phyloP scores from a whole-genome alignment of 2,888 invertebrate genomes.

The Drosophila aldrichi region DNA sequence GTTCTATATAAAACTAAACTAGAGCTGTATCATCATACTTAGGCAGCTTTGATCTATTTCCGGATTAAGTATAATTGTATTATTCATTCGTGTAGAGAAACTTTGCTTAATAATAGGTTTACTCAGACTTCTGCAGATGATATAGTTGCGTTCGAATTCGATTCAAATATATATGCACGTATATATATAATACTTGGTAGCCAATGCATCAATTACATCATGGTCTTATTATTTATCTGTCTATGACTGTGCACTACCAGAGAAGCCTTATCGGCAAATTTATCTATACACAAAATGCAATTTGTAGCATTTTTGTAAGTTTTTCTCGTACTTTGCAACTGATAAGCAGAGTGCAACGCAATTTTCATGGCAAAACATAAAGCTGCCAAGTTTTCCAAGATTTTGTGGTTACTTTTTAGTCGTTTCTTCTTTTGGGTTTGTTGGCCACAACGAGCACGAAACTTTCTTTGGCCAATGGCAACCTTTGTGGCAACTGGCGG shows the following conservation, averaged over 20 bases:
- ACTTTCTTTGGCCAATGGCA: conserved; percentile 67
- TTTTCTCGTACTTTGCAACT: conserved; percentile 9
- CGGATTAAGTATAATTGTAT: background rate
- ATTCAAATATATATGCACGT: background rate
- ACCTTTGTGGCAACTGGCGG: conserved; percentile 27
- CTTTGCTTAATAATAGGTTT: background rate
- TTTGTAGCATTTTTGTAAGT: conserved; percentile 20
- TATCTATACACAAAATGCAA: conserved; percentile 35
- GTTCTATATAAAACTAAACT: background rate
- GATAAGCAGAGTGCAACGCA: conserved; percentile 34
- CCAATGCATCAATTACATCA: background rate
- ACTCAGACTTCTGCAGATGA: background rate
- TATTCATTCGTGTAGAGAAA: background rate
- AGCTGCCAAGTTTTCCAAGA: conserved; percentile 9
- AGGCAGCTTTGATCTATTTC: background rate
- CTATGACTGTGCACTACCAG: conserved; percentile 22
- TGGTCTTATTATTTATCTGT: conserved; percentile 1
- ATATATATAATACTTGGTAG: background rate
- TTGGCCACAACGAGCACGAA: conserved; percentile 48
- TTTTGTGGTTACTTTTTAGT: conserved; percentile 7
- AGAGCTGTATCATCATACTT: background rate
- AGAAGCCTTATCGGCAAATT: conserved; percentile 35
- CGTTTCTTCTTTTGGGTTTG: conserved; percentile 13
- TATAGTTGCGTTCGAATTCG: background rate
- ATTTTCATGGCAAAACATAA: conserved; percentile 17